Conservation (phyloP, 2,888 invertebrate species). For the Sturmia bella region DNA sequence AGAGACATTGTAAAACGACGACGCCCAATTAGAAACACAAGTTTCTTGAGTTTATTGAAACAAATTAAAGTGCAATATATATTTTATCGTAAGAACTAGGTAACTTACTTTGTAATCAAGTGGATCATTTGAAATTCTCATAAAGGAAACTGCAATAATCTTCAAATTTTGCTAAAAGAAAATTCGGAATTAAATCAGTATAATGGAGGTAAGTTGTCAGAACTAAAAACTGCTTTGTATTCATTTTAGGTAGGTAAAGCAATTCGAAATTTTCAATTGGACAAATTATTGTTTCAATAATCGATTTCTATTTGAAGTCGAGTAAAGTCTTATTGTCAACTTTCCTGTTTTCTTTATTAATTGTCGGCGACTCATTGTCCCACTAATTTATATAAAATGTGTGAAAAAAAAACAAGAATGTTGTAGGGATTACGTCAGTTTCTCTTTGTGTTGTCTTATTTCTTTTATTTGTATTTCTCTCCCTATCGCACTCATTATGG, state of each 20-base stretch:
- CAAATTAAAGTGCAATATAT: constrained; percentile 38
- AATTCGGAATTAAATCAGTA: background rate
- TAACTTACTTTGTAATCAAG: no score
- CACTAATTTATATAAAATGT: constrained; percentile 30
- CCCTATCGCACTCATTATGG: constrained; percentile 49
- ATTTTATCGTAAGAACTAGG: background rate
- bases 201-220: constrained; percentile 58
- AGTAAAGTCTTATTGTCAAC: constrained; percentile 1
- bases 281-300: background rate
- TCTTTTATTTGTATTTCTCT: constrained; percentile 41
- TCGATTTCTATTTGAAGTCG: constrained; percentile 33
- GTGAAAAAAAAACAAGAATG: constrained; percentile 48
- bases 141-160: background rate
- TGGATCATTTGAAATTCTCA: no score
- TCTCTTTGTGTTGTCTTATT: constrained; percentile 32
- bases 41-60: constrained; percentile 10
- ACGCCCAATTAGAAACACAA: constrained; percentile 59
- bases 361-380: constrained; percentile 65
- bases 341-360: background rate
- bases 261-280: background rate
- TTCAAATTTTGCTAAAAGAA: background rate
- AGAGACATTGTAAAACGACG: constrained; percentile 44
- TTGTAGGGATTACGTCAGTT: constrained; percentile 73
- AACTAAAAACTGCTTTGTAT: background rate
- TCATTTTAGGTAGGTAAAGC: no score